These are phyloP conservation scores for Phoenoteleia sp. DNA, from an alignment of 2,888 invertebrate species.

Conservation along the genomic window DNA sequence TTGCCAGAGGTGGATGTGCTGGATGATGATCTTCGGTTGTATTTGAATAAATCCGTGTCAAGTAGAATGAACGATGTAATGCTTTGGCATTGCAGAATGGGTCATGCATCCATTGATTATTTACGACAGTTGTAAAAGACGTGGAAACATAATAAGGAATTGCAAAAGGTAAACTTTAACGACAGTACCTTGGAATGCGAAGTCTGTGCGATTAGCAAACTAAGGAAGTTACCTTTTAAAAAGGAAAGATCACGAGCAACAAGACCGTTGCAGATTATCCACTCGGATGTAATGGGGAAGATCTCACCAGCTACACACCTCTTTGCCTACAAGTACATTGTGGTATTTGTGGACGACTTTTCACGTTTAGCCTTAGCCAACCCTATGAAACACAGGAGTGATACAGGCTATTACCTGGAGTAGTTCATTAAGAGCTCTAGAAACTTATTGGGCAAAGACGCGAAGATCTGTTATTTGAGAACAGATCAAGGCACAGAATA, in stretches of 20 bases:
- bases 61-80: not conserved
- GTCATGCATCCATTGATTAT: not conserved
- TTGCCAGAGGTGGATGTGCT: not conserved
- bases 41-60: too few species aligned
- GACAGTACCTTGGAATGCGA: not conserved
- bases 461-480: conserved; percentile 20
- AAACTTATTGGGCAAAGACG: not conserved
- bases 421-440: not conserved
- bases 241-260: not conserved
- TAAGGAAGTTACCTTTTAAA: not conserved
- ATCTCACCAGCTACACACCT: not conserved
- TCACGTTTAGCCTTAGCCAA: conserved; percentile 62
- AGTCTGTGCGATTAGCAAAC: not conserved
- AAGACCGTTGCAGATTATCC: not conserved
- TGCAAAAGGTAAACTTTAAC: not conserved
- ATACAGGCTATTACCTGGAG: not conserved
- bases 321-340: not conserved
- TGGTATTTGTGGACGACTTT: conserved; percentile 69
- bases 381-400: not conserved
- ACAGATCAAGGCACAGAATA: conserved; percentile 37
- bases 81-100: not conserved
- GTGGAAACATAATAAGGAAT: not conserved
- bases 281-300: not conserved
- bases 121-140: not conserved
- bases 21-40: not conserved